Conservation (phyloP, 2,113 vertebrate genomes). For the Numida meleagris region DNA sequence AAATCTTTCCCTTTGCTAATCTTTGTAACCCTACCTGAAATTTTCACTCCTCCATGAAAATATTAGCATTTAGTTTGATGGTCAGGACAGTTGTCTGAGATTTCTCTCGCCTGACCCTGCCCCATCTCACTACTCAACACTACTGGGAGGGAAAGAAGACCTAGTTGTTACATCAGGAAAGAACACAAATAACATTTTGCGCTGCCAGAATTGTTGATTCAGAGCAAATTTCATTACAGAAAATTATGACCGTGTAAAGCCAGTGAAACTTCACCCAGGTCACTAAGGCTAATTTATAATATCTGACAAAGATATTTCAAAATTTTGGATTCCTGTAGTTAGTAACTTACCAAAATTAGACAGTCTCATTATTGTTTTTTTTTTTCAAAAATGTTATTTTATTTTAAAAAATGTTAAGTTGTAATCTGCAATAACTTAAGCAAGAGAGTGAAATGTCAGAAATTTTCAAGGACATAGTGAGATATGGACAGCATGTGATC, state of each 20-base stretch:
- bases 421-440: neutral
- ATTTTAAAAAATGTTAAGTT: neutral
- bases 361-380: neutral
- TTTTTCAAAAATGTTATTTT: too few species aligned
- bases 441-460: neutral
- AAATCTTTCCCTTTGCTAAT: neutral
- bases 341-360: neutral
- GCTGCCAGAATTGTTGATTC: neutral
- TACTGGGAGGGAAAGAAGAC: neutral
- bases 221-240: neutral
- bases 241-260: neutral
- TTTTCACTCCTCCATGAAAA: fast-evolving
- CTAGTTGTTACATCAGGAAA: neutral
- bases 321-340: neutral
- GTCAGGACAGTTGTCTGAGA: neutral
- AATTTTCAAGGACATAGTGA: neutral
- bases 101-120: neutral
- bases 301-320: neutral
- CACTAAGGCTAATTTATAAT: neutral
- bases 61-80: neutral
- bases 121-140: neutral
- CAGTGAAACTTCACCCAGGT: neutral
- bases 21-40: fast-evolving
- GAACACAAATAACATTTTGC: neutral
- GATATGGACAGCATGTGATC: fast-evolving